These are phyloP conservation scores for Paracanthobrama guichenoti DNA, from an alignment of 2,113 vertebrate species.

Conservation along the genomic window DNA sequence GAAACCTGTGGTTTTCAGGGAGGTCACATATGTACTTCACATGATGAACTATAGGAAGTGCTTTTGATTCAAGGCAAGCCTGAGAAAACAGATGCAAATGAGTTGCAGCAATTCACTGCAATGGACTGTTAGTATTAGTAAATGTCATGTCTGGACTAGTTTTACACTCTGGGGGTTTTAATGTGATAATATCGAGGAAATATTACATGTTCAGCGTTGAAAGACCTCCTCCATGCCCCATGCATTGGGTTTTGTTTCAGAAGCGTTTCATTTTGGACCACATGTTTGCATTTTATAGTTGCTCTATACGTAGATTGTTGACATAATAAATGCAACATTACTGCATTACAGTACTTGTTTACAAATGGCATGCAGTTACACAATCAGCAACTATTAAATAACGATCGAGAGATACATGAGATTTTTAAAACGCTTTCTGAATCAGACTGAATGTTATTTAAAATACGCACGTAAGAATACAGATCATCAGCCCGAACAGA, in stretches of 20 bases:
- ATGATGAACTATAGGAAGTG: slow-evolving; percentile 65
- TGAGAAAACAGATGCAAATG: slow-evolving; percentile 35
- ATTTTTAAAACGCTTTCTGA: background rate
- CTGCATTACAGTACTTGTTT: background rate
- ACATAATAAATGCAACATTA: background rate
- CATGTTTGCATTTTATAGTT: background rate
- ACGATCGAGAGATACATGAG: background rate
- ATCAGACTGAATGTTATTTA: background rate
- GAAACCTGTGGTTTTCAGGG: slow-evolving; percentile 65
- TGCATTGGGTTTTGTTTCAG: background rate
- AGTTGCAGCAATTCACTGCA: background rate
- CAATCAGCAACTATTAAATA: background rate
- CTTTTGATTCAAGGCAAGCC: slow-evolving; percentile 48
- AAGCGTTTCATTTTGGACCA: slow-evolving; percentile 5
- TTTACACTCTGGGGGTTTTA: background rate
- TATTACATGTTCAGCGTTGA: slow-evolving; percentile 62
- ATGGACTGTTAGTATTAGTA: background rate
- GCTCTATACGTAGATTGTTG: background rate
- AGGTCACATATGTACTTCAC: slow-evolving; percentile 62
- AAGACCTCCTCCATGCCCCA: slow-evolving; percentile 8
- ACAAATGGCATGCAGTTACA: background rate
- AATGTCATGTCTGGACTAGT: background rate
- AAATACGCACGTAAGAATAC: background rate
- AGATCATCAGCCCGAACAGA: background rate
- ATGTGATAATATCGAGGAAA: slow-evolving; percentile 5